Evolutionary conservation across 53 echinoderm and acorn worm species (phyloP).

Genomic region (Hippasteria phrygiana): DNA sequence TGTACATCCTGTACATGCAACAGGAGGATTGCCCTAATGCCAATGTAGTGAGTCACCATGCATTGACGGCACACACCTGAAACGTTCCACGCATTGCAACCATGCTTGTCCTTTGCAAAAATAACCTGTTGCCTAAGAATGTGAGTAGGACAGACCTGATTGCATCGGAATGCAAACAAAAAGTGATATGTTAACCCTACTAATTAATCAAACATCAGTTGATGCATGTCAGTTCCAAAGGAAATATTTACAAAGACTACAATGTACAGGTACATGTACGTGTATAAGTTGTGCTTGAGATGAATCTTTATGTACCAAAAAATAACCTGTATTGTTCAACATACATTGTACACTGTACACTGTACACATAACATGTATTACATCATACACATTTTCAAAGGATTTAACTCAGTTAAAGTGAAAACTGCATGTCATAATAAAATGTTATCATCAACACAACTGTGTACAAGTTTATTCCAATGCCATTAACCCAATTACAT

Average conservation of each 20-base stretch:
- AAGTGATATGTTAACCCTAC: neutral
- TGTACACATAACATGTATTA: no score
- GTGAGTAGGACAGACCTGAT: neutral
- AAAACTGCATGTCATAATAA: no score
- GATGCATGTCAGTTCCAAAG: neutral
- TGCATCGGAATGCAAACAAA: neutral
- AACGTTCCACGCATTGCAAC: neutral
- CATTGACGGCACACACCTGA: neutral
- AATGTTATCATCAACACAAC: no score
- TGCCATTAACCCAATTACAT: neutral
- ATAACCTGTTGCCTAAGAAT: neutral
- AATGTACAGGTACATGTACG: constrained; percentile 6
- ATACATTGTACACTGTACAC: no score
- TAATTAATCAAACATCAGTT: neutral
- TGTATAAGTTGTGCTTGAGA: no score
- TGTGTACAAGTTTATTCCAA: no score
- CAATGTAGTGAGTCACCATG: constrained; percentile 5
- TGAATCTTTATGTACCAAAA: no score
- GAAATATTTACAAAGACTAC: neutral
- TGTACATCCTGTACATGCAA: neutral
- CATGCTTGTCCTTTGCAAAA: neutral
- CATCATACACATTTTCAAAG: no score
- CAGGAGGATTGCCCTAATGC: neutral
- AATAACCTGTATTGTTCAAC: no score
- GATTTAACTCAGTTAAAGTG: no score